A percentile compares a stretch with the other conserved stretches of the same genome.
phyloP scores from a whole-genome alignment of 2,888 invertebrate species.

The Fragum sueziense region DNA sequence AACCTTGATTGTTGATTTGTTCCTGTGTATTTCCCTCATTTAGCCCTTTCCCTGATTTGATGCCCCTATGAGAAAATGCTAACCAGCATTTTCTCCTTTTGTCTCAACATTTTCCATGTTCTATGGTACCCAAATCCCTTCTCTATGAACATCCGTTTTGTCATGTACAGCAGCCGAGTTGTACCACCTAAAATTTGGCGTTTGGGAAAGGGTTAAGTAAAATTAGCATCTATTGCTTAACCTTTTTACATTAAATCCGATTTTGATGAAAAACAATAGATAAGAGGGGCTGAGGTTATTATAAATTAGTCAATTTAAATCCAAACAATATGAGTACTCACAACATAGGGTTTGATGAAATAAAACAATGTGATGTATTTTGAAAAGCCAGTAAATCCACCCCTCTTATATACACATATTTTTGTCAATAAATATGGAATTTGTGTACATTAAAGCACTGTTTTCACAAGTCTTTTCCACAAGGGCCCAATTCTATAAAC shows the following conservation, averaged over 20 bases:
- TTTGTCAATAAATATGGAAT: too few species aligned
- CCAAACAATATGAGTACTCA: neutral
- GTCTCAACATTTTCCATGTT: neutral
- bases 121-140: neutral
- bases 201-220: neutral
- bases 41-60: too few species aligned
- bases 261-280: neutral
- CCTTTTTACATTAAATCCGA: neutral
- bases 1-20: neutral
- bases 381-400: neutral
- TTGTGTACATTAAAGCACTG: too few species aligned
- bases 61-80: too few species aligned
- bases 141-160: neutral
- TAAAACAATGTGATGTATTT: neutral
- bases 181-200: neutral
- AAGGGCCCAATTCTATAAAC: too few species aligned
- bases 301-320: neutral
- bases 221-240: neutral
- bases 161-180: neutral
- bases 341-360: too few species aligned
- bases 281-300: neutral
- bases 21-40: too few species aligned
- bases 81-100: constrained; percentile 5
- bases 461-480: too few species aligned
- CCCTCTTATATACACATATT: too few species aligned